These are phyloP conservation scores for Megamerina dolium DNA, from an alignment of 2,888 invertebrate genomes.

Conservation along the genomic window DNA sequence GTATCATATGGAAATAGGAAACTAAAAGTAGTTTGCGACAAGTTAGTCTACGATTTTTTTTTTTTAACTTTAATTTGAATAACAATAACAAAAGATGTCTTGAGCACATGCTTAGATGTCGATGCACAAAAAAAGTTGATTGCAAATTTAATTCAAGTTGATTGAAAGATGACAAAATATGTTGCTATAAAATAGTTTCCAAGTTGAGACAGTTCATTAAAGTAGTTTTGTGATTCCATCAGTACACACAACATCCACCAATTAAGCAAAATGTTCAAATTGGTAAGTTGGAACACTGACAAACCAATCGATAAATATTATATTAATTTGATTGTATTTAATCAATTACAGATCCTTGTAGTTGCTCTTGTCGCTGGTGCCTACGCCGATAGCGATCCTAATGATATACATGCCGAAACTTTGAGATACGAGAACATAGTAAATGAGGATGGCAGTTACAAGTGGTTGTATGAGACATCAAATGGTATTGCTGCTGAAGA, in stretches of 20 bases:
- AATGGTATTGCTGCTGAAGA: constrained; percentile 58
- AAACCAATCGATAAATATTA: not conserved
- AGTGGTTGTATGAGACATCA: constrained; percentile 51
- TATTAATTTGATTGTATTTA: not conserved
- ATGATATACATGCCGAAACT: constrained; percentile 24
- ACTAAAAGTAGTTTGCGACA: not conserved
- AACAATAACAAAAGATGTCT: not conserved
- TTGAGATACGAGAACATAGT: constrained; percentile 21
- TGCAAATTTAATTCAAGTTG: not conserved
- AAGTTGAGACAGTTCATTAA: not conserved
- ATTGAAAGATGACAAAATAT: not conserved
- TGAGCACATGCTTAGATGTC: too few relatives aligned
- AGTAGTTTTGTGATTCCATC: not conserved
- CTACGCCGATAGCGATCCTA: constrained; percentile 15
- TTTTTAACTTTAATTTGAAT: too few relatives aligned
- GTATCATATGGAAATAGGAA: too few relatives aligned
- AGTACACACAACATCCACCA: not conserved
- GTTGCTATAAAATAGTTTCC: not conserved
- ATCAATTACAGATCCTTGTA: constrained; percentile 6
- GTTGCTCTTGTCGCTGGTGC: constrained; percentile 25
- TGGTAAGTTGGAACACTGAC: constrained; percentile 2
- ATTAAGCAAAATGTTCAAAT: constrained; percentile 6
- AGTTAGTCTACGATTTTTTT: not conserved
- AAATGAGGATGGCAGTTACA: constrained; percentile 46
- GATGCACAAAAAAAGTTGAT: not conserved